Evolutionary conservation across 1,140 invertebrate species (phyloP).

Genomic region (Melitaea cinxia): DNA sequence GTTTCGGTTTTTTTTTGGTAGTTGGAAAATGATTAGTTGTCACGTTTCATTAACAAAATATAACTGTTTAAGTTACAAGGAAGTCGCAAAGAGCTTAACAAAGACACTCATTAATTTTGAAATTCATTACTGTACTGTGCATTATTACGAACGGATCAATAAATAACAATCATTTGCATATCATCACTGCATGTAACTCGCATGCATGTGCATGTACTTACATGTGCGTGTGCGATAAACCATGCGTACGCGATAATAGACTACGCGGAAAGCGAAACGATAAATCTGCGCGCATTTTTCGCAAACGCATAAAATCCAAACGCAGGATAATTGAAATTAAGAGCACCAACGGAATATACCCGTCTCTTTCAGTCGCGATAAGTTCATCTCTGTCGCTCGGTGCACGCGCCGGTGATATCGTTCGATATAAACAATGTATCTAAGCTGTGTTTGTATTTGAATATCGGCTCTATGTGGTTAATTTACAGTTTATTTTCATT

Average conservation of each 20-base stretch:
- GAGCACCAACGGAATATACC: slow-evolving; percentile 40
- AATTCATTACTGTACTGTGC: slow-evolving; percentile 34
- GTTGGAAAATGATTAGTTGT: too few species aligned
- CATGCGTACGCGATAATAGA: slow-evolving; percentile 60
- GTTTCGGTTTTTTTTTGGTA: too few species aligned
- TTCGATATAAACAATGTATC: slow-evolving; percentile 28
- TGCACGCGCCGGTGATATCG: slow-evolving; percentile 61
- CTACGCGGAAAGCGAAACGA: slow-evolving; percentile 71
- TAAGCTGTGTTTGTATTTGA: slow-evolving; percentile 25
- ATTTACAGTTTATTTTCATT: slow-evolving; percentile 48
- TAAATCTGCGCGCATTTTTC: slow-evolving; percentile 77
- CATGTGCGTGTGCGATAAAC: slow-evolving; percentile 41
- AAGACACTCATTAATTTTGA: slow-evolving; percentile 41
- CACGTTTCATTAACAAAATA: slow-evolving; percentile 16
- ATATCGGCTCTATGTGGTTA: slow-evolving; percentile 38
- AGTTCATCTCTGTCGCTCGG: slow-evolving; percentile 50
- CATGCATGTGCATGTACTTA: slow-evolving; percentile 39
- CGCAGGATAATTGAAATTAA: slow-evolving; percentile 72
- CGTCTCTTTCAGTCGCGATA: slow-evolving; percentile 55
- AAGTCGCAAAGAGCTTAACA: slow-evolving; percentile 35
- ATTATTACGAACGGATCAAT: slow-evolving; percentile 48
- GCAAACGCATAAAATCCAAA: slow-evolving; percentile 77
- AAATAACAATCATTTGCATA: slow-evolving; percentile 59
- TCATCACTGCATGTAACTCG: slow-evolving; percentile 50
- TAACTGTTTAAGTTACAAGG: slow-evolving; percentile 31